Evolutionary conservation across 1,140 invertebrate species (phyloP).

Genomic region (Papilio polytes): DNA sequence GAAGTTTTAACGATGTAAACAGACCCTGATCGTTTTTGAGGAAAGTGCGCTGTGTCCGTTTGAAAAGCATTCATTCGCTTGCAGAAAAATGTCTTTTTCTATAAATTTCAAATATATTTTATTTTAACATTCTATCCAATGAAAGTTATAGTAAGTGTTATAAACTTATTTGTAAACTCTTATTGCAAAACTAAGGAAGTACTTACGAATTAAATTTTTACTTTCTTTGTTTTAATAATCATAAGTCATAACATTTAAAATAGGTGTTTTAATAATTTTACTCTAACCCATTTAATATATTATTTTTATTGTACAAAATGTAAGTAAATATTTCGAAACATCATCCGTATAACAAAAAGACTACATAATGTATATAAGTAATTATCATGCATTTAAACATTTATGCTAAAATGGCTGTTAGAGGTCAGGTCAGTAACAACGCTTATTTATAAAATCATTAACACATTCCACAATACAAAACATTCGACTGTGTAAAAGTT

Average conservation of each 20-base stretch:
- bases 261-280: too few species aligned
- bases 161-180: too few species aligned
- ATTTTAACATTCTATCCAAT: too few species aligned
- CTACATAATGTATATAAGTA: not conserved
- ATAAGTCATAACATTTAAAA: too few species aligned
- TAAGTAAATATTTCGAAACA: not conserved
- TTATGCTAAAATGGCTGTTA: conserved; percentile 13
- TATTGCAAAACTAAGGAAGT: too few species aligned
- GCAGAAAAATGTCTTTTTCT: not conserved
- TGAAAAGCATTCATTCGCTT: not conserved
- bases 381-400: conserved; percentile 17
- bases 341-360: not conserved
- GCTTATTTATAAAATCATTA: conserved; percentile 16
- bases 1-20: conserved; percentile 4
- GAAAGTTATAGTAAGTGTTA: too few species aligned
- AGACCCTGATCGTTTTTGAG: not conserved
- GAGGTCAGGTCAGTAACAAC: conserved; percentile 14
- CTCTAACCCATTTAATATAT: not conserved
- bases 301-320: too few species aligned
- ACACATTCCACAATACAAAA: conserved; percentile 14
- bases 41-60: not conserved
- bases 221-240: too few species aligned
- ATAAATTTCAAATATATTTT: too few species aligned
- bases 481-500: not conserved
- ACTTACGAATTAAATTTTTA: too few species aligned